Evolutionary conservation across 2,113 vertebrate species (phyloP), one percentile per base, ranked within the genome.

Genomic region (Columba livia): DNA sequence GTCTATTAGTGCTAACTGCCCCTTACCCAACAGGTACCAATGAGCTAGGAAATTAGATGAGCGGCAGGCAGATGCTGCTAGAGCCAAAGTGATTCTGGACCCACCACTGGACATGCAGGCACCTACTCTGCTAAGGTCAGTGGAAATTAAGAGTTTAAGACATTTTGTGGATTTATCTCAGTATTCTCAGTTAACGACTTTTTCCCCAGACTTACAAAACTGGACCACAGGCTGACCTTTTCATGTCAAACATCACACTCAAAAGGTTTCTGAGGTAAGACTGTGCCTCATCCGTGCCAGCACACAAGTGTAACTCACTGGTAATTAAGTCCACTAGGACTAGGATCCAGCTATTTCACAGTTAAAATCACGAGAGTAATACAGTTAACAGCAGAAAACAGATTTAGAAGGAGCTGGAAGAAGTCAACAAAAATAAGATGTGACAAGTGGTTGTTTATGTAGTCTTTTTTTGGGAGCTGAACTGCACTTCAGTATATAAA

Each of bases 361-460:
- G 88, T 92, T 94, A 93, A 96, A 80, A 67, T 54, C 32, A 48
- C 10, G 28, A 53, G 64, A 90, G 48, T 12, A 57, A 38, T 19
- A 64, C 19, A 44, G 47, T 40, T 75, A 79, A 79, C 21, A 79
- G 44, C 14, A 91, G 57, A 61, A 93, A 85, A 61, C 23, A 91
- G 67, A 83, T 47, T 82, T 73, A 79, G 60, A 20, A 42, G 40
- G 31, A 88, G 47, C 64, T 75, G 64, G 21, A 29, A 70, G 90
- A 84, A 84, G 28, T 10, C 75, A 84, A 94, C 85, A 90, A 90
- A 95, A 94, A 91, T 75, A 94, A 80, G 90, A 93, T 88, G 79
- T 96, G 92, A 96, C 90, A 96, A 96, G 93, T 86, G 79, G 69
- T 94, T 96, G 93, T 95, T 95, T 95, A 96, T 3, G 19, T 89